These are phyloP conservation scores for Sialis fuliginosa DNA, from an alignment of 2,888 invertebrate genomes.

Conservation along the genomic window DNA sequence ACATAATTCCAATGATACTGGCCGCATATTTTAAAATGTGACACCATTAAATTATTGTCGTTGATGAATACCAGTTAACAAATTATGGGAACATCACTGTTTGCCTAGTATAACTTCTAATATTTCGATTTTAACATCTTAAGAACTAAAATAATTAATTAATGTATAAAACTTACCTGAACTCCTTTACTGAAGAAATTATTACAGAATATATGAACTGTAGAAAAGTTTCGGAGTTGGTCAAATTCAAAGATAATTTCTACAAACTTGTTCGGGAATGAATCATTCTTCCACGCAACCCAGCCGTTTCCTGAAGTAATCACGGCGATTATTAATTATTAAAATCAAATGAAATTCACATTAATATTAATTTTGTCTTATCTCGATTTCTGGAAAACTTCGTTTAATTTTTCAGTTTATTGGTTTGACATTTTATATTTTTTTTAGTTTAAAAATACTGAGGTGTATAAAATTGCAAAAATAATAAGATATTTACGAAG, in stretches of 20 bases:
- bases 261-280: conserved; percentile 32
- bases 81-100: not conserved
- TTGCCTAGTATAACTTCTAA: not conserved
- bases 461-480: too few species aligned
- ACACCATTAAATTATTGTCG: too few species aligned
- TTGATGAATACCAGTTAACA: too few species aligned
- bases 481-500: too few species aligned
- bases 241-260: conserved; percentile 57
- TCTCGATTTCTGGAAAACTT: not conserved
- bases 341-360: not conserved
- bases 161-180: conserved; percentile 27
- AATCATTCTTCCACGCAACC: conserved; percentile 55
- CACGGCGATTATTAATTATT: not conserved
- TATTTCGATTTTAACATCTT: not conserved
- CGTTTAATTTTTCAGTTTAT: too few species aligned
- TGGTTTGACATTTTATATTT: too few species aligned
- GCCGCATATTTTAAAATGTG: too few species aligned
- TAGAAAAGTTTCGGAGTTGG: conserved; percentile 44
- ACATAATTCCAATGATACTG: too few species aligned
- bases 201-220: conserved; percentile 47
- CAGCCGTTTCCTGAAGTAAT: conserved; percentile 43
- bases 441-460: too few species aligned
- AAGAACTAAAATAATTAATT: not conserved
- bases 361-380: not conserved
- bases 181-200: conserved; percentile 52